These are phyloP conservation scores for Dryobotodes eremita DNA, from an alignment of 2,888 invertebrate genomes.

Conservation along the genomic window DNA sequence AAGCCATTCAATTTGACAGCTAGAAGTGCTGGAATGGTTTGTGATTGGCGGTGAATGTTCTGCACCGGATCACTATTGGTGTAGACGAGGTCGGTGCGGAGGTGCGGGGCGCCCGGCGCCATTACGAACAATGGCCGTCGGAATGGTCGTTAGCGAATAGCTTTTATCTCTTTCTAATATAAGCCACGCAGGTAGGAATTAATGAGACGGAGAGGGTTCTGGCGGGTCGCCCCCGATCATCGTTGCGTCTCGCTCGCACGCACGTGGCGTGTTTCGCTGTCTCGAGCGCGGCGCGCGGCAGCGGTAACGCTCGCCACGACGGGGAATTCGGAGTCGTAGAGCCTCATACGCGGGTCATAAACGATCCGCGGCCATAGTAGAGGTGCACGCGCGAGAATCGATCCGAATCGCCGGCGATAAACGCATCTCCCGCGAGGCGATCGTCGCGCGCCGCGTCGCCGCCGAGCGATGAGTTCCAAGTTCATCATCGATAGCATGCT, in stretches of 20 bases:
- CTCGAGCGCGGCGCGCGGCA: slow-evolving; percentile 89
- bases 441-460: slow-evolving; percentile 90
- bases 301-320: slow-evolving; percentile 91
- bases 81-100: slow-evolving; percentile 85
- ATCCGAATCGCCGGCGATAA: slow-evolving; percentile 91
- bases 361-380: slow-evolving; percentile 94
- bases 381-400: slow-evolving; percentile 91
- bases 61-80: slow-evolving; percentile 90
- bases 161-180: slow-evolving; percentile 91
- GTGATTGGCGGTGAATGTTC: slow-evolving; percentile 91
- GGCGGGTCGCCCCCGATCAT: slow-evolving; percentile 80
- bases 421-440: slow-evolving; percentile 90
- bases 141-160: slow-evolving; percentile 90
- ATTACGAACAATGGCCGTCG: slow-evolving; percentile 90
- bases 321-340: slow-evolving; percentile 96
- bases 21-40: slow-evolving; percentile 90
- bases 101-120: slow-evolving; percentile 87
- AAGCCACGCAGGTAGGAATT: slow-evolving; percentile 90
- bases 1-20: slow-evolving; percentile 89
- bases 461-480: slow-evolving; percentile 98
- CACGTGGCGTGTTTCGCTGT: slow-evolving; percentile 88
- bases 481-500: slow-evolving; percentile 99
- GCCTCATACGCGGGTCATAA: slow-evolving; percentile 96
- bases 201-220: slow-evolving; percentile 90
- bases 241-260: slow-evolving; percentile 83